Percentiles rank a stretch among this genome's conserved stretches.
phyloP scores from a whole-genome alignment of 2,113 vertebrate genomes.

The Turnix velox region DNA sequence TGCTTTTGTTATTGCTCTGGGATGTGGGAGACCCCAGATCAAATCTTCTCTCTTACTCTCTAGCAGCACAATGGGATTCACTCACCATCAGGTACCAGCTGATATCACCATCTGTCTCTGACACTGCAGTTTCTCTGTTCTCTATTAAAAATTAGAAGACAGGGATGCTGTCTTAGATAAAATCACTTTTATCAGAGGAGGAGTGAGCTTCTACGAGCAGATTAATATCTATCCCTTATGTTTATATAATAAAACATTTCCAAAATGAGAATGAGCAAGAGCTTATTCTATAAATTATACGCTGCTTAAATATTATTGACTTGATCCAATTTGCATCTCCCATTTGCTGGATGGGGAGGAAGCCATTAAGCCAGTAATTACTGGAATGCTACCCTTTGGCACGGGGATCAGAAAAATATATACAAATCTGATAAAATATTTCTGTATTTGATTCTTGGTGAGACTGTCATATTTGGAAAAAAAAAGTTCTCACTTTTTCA shows the following conservation, averaged over 20 bases:
- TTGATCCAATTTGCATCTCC: neutral
- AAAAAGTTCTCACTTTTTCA: neutral
- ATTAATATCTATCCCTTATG: neutral
- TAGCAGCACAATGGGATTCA: neutral
- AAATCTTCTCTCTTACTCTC: neutral
- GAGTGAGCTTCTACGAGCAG: neutral
- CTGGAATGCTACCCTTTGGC: neutral
- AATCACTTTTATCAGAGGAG: neutral
- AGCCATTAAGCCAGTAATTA: neutral
- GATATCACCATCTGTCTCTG: neutral
- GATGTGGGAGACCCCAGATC: neutral
- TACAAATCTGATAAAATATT: neutral
- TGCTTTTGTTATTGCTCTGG: neutral
- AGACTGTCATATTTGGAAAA: neutral
- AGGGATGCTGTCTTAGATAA: neutral
- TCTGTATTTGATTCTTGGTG: neutral
- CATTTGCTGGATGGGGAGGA: neutral
- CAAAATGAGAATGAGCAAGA: neutral
- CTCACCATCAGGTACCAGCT: neutral
- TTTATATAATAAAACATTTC: neutral
- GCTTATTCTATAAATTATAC: neutral
- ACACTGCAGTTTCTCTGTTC: neutral
- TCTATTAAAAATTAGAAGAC: neutral
- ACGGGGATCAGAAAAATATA: neutral
- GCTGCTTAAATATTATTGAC: neutral